phyloP scores from a whole-genome alignment of 2,888 invertebrate genomes.

The Caenorhabditis uteleia region DNA sequence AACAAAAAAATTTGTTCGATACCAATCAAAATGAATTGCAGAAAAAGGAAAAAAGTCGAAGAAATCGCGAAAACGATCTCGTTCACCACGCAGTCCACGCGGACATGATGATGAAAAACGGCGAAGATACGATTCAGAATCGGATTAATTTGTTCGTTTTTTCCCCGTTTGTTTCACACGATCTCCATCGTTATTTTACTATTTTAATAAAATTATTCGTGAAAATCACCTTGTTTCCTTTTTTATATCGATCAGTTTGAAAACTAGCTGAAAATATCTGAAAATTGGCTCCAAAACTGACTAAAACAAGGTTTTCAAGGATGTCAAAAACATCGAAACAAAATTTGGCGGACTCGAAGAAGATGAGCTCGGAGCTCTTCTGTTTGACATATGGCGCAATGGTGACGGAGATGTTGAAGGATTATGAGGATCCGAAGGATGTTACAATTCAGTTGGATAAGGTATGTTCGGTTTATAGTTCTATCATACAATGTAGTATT shows the following conservation, averaged over 20 bases:
- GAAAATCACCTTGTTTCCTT: no score
- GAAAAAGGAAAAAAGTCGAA: constrained; percentile 25
- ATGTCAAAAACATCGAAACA: constrained; percentile 49
- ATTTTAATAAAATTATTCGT: constrained; percentile 1
- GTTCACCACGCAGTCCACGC: constrained; percentile 13
- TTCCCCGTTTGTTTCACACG: constrained; percentile 7
- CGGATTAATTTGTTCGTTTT: constrained; percentile 2
- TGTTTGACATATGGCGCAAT: constrained; percentile 96
- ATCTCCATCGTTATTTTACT: no score
- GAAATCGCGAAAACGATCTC: constrained; percentile 33
- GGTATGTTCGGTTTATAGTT: constrained; percentile 16
- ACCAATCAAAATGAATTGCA: no score
- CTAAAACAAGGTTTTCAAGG: constrained; percentile 1
- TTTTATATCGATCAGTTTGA: not conserved
- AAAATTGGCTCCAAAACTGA: not conserved
- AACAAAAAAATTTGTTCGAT: no score
- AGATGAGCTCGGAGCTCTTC: constrained; percentile 79
- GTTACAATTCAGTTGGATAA: constrained; percentile 92
- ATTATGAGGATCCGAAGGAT: constrained; percentile 93
- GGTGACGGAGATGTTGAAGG: constrained; percentile 93
- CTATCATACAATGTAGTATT: constrained; percentile 8
- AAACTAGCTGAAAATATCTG: not conserved
- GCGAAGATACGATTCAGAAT: constrained; percentile 13
- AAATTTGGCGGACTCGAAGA: constrained; percentile 46
- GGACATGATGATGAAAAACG: constrained; percentile 26